A percentile compares a stretch with the other conserved stretches of the same genome.
Conservation (phyloP, 2,888 invertebrate genomes). For the Drosophila barbarae region DNA sequence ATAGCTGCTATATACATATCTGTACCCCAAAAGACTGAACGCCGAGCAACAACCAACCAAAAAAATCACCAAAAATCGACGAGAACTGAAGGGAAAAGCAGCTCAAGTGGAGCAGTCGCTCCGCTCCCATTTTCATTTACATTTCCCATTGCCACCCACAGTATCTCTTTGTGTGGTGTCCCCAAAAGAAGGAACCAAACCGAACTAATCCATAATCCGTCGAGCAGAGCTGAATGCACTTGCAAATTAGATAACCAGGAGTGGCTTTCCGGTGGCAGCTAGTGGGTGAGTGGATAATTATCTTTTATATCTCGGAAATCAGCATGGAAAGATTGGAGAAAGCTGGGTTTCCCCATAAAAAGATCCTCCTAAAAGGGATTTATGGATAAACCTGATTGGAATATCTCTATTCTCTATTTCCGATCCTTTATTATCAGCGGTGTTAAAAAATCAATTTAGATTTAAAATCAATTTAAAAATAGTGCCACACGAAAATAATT, state of each 20-base stretch:
- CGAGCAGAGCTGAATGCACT: constrained; percentile 35
- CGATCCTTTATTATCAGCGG: neutral
- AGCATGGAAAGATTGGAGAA: neutral
- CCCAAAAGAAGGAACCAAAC: constrained; percentile 27
- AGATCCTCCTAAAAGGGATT: neutral
- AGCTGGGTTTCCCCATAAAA: neutral
- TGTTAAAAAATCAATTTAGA: neutral
- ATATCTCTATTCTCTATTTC: neutral
- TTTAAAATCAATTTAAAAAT: neutral
- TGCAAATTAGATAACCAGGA: constrained; percentile 46
- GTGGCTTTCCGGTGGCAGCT: constrained; percentile 5
- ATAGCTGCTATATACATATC: constrained; percentile 16
- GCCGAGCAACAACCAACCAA: constrained; percentile 22
- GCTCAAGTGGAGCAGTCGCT: constrained; percentile 37
- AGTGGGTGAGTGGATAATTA: constrained; percentile 28
- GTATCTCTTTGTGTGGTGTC: constrained; percentile 40
- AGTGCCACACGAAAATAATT: too few species aligned
- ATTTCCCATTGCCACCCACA: constrained; percentile 12
- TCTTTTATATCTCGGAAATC: neutral
- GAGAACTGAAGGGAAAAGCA: constrained; percentile 35
- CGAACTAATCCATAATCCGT: constrained; percentile 40
- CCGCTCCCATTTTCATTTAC: constrained; percentile 14
- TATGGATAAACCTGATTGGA: neutral
- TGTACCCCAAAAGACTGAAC: constrained; percentile 43
- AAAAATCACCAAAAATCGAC: constrained; percentile 40